Base-by-base conservation (phyloP, 2,888 invertebrate genomes). In the Saturnia japonica region DNA sequence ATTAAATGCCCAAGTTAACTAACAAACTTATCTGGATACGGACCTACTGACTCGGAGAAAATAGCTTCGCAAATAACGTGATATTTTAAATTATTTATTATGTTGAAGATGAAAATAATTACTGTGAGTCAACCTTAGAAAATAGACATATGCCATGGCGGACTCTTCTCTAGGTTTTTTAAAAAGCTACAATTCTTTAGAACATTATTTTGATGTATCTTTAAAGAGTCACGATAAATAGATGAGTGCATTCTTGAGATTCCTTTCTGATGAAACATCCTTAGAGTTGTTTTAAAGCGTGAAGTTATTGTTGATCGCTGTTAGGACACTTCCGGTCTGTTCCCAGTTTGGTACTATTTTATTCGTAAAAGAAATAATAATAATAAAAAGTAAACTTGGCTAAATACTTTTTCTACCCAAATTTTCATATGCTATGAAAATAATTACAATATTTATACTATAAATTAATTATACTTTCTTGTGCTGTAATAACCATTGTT, bases 241-340 rank as follows among this genome's bases (percentile, higher is more conserved):
- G 28, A 19, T 22, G 14, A 72, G 70, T 70, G 66, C 72, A 72
- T 74, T 74, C 73, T 67, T 51, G 28, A 22, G 62, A 72, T 71
- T 68, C 72, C 47, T 22, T 68, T 19, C 43, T 22, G 25, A 68
- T 72, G 68, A 66, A 70, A 69, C 70, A 51, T 69, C 69, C 34
- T 71, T 60, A 34, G 62, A 68, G 34, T 64, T 40, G 40, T 64
- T 64, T 64, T 34, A 40, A 64, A 40, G 64, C 64, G 64, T 64
- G 40, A 64, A 64, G 40, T 64, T 64, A 40, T 64, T n/a, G 64
- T 40, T 64, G 43, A 43, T 45, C 22, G 7, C 43, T 25, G 22
- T 45, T 25, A 68, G 45, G 45, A 51, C 40, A n/a, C 54, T 68
- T 68, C 11, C n/a, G 22, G 28, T 40, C 34, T 54, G 28, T 60